phyloP scores from a whole-genome alignment of 2,113 vertebrate genomes.

The Varanus komodoensis region DNA sequence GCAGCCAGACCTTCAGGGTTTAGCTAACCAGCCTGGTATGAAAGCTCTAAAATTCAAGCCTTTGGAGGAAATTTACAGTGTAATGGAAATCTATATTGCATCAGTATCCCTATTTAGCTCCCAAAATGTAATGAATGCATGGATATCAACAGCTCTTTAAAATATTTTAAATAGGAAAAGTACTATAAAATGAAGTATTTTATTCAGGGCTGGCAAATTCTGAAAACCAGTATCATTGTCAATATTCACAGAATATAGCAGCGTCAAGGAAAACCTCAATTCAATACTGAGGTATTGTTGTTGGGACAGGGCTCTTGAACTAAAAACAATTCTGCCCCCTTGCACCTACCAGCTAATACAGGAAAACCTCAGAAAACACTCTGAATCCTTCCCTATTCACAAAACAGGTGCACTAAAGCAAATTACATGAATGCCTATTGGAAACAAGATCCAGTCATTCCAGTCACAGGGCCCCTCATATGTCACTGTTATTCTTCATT shows the following conservation, averaged over 20 bases:
- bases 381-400: constrained; percentile 7
- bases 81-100: background rate
- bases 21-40: background rate
- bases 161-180: background rate
- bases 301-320: background rate
- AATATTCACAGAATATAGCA: constrained; percentile 8
- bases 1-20: background rate
- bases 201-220: background rate
- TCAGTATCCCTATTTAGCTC: background rate
- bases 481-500: background rate
- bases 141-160: no score
- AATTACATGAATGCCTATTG: background rate
- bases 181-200: background rate
- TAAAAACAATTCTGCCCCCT: background rate
- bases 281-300: rapidly evolving
- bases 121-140: background rate
- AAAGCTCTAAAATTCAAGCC: background rate
- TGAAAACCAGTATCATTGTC: background rate
- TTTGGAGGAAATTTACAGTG: background rate
- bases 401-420: background rate
- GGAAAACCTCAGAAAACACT: constrained; percentile 1
- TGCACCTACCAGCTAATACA: background rate
- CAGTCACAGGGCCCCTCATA: background rate
- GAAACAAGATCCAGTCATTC: background rate
- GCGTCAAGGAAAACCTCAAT: background rate